A percentile compares a stretch with the other conserved stretches of the same genome.
Evolutionary conservation across 2,797 vertebrate genomes (phyloP).

Genomic region (Rhadinocentrus ornatus): DNA sequence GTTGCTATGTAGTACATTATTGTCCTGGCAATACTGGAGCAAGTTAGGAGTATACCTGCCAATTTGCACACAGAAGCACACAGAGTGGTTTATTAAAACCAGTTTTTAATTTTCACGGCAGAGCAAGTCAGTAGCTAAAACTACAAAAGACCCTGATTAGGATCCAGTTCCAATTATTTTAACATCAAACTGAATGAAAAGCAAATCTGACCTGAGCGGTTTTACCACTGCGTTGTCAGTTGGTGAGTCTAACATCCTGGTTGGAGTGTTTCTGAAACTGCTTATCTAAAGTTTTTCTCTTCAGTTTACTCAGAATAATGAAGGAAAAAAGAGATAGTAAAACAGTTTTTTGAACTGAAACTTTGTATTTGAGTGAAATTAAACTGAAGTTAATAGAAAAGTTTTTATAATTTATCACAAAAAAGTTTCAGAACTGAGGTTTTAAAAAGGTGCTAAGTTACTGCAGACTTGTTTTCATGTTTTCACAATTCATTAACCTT

Average conservation of each 20-base stretch:
- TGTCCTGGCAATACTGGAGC: neutral
- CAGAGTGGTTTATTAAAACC: neutral
- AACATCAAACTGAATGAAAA: neutral
- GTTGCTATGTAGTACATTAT: rapidly evolving
- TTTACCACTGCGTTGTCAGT: neutral
- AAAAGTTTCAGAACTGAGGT: too few species aligned
- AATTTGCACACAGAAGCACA: neutral
- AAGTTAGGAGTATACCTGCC: neutral
- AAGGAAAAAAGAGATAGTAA: neutral
- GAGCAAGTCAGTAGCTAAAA: neutral
- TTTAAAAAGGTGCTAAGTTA: too few species aligned
- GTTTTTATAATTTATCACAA: neutral
- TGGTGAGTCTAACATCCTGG: neutral
- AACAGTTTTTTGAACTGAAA: neutral
- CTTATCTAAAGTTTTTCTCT: neutral
- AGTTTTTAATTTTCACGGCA: too few species aligned
- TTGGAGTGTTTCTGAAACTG: neutral
- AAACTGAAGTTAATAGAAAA: neutral
- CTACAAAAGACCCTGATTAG: neutral
- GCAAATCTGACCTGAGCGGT: neutral
- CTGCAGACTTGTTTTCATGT: too few species aligned
- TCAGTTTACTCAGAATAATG: neutral
- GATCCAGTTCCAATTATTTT: neutral
- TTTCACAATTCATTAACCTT: too few species aligned
- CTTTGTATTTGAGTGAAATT: neutral